phyloP scores from a whole-genome alignment of 2,113 vertebrate genomes.

The Bubo bubo region DNA sequence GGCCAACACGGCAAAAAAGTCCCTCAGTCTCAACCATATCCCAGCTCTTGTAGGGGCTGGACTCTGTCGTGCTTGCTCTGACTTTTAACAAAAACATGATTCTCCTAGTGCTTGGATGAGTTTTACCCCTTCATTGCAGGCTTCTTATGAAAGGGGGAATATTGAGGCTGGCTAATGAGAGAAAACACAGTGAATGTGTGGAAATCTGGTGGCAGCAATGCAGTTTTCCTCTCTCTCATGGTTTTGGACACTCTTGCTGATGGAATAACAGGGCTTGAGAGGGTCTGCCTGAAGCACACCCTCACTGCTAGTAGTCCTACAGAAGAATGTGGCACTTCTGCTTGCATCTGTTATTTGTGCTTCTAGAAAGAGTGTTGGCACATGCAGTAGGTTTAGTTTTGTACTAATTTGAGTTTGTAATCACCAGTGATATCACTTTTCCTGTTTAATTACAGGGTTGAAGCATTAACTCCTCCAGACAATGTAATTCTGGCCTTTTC shows the following conservation, averaged over 20 bases:
- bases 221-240: neutral
- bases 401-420: neutral
- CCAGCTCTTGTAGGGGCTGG: neutral
- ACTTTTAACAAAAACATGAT: neutral
- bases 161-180: neutral
- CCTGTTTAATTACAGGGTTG: neutral
- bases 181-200: neutral
- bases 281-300: neutral
- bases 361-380: neutral
- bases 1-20: neutral
- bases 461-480: neutral
- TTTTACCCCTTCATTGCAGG: neutral
- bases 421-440: neutral
- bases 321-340: neutral
- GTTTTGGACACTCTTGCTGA: neutral
- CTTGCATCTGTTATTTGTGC: neutral
- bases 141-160: neutral
- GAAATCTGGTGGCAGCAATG: neutral
- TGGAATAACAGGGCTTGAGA: neutral
- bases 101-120: neutral
- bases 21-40: accelerated
- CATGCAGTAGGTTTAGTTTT: neutral
- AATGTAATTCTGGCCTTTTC: neutral
- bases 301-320: neutral
- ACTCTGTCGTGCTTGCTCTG: neutral